These are phyloP conservation scores for Clunio marinus DNA, from an alignment of 2,888 invertebrate species.

Conservation along the genomic window DNA sequence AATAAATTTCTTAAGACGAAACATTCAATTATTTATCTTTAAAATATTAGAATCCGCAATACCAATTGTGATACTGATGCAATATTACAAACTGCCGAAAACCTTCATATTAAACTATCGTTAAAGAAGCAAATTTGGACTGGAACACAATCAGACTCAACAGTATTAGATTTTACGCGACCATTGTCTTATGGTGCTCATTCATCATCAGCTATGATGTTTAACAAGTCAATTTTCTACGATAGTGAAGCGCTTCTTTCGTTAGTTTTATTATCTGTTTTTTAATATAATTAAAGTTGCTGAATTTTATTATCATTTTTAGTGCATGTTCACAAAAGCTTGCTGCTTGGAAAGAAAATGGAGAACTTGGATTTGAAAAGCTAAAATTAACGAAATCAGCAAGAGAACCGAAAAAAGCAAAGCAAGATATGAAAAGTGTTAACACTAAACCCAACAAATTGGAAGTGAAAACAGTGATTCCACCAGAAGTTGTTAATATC, in stretches of 20 bases:
- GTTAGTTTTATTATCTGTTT: no score
- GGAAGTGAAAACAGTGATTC: not conserved
- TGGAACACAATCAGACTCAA: slow-evolving; percentile 54
- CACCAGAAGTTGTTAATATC: not conserved
- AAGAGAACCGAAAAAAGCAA: slow-evolving; percentile 5
- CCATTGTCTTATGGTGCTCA: slow-evolving; percentile 66
- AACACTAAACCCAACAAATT: slow-evolving; percentile 15
- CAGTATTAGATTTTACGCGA: slow-evolving; percentile 42
- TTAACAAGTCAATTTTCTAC: slow-evolving; percentile 48
- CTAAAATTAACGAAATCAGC: not conserved
- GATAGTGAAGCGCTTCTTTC: slow-evolving; percentile 58
- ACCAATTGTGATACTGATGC: slow-evolving; percentile 31
- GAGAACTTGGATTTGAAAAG: slow-evolving; percentile 27
- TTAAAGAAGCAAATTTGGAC: slow-evolving; percentile 73
- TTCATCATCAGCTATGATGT: slow-evolving; percentile 52
- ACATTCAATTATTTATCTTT: slow-evolving; percentile 1
- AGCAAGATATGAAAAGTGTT: not conserved
- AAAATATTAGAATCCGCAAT: slow-evolving; percentile 20
- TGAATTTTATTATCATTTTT: slow-evolving; percentile 39
- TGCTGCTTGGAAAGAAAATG: slow-evolving; percentile 48
- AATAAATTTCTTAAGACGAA: not conserved
- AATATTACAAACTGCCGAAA: slow-evolving; percentile 43
- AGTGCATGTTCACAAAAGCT: slow-evolving; percentile 66
- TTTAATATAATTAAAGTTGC: slow-evolving; percentile 31
- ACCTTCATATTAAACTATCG: slow-evolving; percentile 61